phyloP scores from a whole-genome alignment of 1,140 invertebrate species.

The Cyclina sinensis region DNA sequence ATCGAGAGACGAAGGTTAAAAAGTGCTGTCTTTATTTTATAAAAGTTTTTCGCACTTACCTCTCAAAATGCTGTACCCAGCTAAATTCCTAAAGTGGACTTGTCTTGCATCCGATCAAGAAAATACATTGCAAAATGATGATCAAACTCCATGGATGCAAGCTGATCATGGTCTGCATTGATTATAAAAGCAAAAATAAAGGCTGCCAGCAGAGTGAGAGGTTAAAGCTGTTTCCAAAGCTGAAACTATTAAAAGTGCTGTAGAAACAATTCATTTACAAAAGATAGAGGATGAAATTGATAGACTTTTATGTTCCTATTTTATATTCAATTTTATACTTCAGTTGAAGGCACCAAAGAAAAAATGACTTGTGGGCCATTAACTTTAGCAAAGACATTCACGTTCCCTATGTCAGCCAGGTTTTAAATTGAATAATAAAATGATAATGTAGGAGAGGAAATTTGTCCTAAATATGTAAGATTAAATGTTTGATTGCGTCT shows the following conservation, averaged over 20 bases:
- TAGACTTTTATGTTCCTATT: not conserved
- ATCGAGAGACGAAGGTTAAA: no score
- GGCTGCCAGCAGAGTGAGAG: no score
- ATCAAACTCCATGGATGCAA: no score
- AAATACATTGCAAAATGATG: no score
- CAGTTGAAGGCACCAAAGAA: not conserved
- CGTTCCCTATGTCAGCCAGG: not conserved
- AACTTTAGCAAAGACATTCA: slow-evolving; percentile 10
- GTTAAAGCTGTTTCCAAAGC: no score
- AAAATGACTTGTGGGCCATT: not conserved
- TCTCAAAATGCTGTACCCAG: no score
- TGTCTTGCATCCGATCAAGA: no score
- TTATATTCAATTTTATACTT: not conserved
- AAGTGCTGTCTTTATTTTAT: no score
- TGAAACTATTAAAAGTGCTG: not conserved
- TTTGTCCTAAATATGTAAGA: not conserved
- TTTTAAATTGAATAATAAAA: slow-evolving; percentile 31
- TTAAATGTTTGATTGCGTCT: slow-evolving; percentile 16
- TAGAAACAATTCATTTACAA: not conserved
- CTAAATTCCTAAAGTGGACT: no score
- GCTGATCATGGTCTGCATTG: no score
- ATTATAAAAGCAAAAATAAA: no score
- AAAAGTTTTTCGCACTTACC: no score
- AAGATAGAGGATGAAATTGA: not conserved
- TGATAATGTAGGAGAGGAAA: not conserved